Evolutionary conservation across 2,797 vertebrate genomes (phyloP).

Genomic region (Chaunax sp.): DNA sequence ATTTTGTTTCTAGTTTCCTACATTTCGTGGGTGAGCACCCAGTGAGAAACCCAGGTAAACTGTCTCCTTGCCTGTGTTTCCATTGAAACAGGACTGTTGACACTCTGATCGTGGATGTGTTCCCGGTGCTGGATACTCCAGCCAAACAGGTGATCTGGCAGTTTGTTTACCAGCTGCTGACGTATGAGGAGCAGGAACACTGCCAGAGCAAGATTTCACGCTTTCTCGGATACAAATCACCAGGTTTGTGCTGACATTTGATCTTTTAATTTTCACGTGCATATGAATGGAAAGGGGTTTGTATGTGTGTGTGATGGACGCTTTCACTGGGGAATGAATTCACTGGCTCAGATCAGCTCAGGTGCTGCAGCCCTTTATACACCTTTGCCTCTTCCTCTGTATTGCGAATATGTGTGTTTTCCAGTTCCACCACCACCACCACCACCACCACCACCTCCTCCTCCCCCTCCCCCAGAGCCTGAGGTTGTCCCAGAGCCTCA

Average conservation of each 20-base stretch:
- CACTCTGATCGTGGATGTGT: conserved; percentile 96
- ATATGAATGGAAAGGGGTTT: conserved; percentile 1
- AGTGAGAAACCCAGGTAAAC: conserved; percentile 13
- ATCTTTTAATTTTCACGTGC: background rate
- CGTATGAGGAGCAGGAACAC: conserved; percentile 96
- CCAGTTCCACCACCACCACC: conserved; percentile 78
- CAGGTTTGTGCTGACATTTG: conserved; percentile 61
- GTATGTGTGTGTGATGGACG: background rate
- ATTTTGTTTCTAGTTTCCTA: background rate
- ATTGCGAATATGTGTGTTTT: conserved; percentile 63
- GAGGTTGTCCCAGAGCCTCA: conserved; percentile 86
- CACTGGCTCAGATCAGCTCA: conserved; percentile 7
- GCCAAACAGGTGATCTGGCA: conserved; percentile 99
- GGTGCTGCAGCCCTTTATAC: conserved; percentile 30
- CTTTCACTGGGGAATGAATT: conserved; percentile 6
- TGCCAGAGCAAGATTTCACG: conserved; percentile 96
- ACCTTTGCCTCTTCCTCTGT: conserved; percentile 46
- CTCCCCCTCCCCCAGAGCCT: conserved; percentile 82
- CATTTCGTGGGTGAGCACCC: background rate
- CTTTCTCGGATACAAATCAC: conserved; percentile 92
- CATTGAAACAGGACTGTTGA: conserved; percentile 90
- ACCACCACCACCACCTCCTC: conserved; percentile 76
- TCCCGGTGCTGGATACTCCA: conserved; percentile 95
- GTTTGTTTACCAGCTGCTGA: conserved; percentile 97
- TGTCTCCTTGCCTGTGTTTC: conserved; percentile 55